A percentile compares a stretch with the other conserved stretches of the same genome.
phyloP scores from a whole-genome alignment of 2,888 invertebrate species.

The Monoplex corrugatus region DNA sequence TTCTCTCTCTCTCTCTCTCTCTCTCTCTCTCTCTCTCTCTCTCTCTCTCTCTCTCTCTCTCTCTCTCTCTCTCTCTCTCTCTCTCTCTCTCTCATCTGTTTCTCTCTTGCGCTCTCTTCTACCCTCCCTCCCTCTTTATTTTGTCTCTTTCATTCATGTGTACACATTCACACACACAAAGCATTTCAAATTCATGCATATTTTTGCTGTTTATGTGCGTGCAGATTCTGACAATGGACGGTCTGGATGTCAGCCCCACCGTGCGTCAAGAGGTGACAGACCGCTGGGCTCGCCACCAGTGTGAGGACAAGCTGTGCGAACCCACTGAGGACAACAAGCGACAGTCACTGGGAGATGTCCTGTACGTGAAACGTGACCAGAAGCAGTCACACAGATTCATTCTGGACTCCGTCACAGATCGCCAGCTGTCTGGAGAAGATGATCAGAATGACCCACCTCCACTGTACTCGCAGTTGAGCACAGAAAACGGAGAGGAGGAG shows the following conservation, averaged over 20 bases:
- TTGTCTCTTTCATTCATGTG: too few relatives aligned
- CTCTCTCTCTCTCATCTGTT: too few relatives aligned
- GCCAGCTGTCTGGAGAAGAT: constrained; percentile 40
- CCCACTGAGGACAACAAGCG: constrained; percentile 49
- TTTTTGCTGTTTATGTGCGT: neutral
- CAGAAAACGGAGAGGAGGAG: neutral
- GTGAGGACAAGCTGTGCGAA: constrained; percentile 48
- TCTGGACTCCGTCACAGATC: constrained; percentile 45
- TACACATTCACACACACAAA: too few relatives aligned
- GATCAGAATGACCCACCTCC: constrained; percentile 1
- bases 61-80: too few relatives aligned
- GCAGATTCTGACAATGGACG: constrained; percentile 56
- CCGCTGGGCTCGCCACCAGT: constrained; percentile 52
- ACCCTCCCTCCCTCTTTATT: too few relatives aligned
- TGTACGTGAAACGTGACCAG: constrained; percentile 53
- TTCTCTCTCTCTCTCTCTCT: too few relatives aligned
- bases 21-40: too few relatives aligned
- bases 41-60: too few relatives aligned
- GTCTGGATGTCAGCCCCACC: constrained; percentile 47
- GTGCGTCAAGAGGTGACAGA: constrained; percentile 51
- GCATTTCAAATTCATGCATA: too few relatives aligned
- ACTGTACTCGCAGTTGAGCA: constrained; percentile 29
- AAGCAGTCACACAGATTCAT: constrained; percentile 39
- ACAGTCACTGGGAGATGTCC: constrained; percentile 55
- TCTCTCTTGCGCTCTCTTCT: too few relatives aligned